Base-by-base conservation (phyloP, 1,140 invertebrate genomes). In the Calosoma granatense region DNA sequence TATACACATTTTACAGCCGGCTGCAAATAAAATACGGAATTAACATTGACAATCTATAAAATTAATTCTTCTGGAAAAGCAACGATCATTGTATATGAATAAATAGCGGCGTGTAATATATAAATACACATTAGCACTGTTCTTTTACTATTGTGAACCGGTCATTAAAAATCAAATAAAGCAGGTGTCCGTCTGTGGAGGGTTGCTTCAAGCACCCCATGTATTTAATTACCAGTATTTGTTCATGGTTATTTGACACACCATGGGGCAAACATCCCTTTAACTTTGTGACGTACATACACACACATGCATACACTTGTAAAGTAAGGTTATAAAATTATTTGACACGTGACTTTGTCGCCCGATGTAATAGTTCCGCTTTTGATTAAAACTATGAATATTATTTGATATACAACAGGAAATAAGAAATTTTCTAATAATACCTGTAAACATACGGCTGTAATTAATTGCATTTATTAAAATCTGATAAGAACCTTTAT, bases 131-230 rank as follows among this genome's bases (percentile, higher is more conserved):
- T n/a, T n/a, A n/a, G n/a, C n/a, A n/a, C n/a, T n/a, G n/a, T n/a
- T n/a, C n/a, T n/a, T n/a, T n/a, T n/a, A n/a, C n/a, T n/a, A n/a
- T n/a, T n/a, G n/a, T n/a, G n/a, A n/a, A n/a, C n/a, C n/a, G n/a
- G 26, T 36, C 26, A n/a, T 36, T 36, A 47, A 47, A 47, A 47
- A 47, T 47, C 41, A 47, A 47, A 47, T 47, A 47, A 12, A 47
- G 41, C 41, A 47, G 41, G 41, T 47, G 41, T 17, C 41, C 17
- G n/a, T n/a, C n/a, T n/a, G n/a, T n/a, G n/a, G n/a, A n/a, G n/a
- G 9, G 41, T 9, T 47, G 15, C 41, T 17, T 17, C 41, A 47
- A 12, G 15, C 41, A 47, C 41, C 41, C 6, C 41, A 11, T 6
- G n/a, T 36, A 36, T 36, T 36, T 36, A 36, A 36, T 36, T 36